A percentile compares a stretch with the other conserved stretches of the same genome.
Evolutionary conservation across 2,113 vertebrate genomes (phyloP).

Genomic region (Cheirogaleus medius): DNA sequence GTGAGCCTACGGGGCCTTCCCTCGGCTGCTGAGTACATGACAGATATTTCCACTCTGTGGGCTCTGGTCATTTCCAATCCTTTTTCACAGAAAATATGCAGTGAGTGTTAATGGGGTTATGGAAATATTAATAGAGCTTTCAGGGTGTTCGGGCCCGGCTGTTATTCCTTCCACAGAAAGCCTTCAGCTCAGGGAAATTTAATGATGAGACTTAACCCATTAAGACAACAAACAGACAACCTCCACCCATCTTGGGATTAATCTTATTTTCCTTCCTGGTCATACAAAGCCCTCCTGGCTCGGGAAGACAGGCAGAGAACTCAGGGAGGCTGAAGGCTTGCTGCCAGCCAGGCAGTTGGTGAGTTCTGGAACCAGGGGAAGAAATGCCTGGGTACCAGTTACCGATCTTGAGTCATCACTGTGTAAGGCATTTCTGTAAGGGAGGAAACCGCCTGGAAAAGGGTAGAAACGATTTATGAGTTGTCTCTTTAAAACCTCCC

Average conservation of each 20-base stretch:
- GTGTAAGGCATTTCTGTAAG: too few relatives aligned
- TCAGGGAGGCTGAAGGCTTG: background rate
- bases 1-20: background rate
- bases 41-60: conserved; percentile 40
- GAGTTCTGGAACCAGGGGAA: background rate
- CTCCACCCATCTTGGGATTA: background rate
- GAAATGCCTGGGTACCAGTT: background rate
- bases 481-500: too few relatives aligned
- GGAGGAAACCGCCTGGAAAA: too few relatives aligned
- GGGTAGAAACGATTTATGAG: too few relatives aligned
- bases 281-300: background rate
- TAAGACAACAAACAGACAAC: conserved; percentile 56
- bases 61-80: conserved; percentile 31
- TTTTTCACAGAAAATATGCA: conserved; percentile 70
- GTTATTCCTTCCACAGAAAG: conserved; percentile 64
- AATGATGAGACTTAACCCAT: conserved; percentile 65
- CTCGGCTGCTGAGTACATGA: background rate
- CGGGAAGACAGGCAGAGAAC: background rate
- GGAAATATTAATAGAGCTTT: conserved; percentile 73
- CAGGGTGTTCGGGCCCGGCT: conserved; percentile 29
- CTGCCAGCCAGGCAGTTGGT: fast-evolving
- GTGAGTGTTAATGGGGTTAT: conserved; percentile 71
- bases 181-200: conserved; percentile 56
- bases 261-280: conserved; percentile 4
- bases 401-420: background rate